Conservation (phyloP, 2,797 vertebrate genomes). For the Pempheris klunzingeri region DNA sequence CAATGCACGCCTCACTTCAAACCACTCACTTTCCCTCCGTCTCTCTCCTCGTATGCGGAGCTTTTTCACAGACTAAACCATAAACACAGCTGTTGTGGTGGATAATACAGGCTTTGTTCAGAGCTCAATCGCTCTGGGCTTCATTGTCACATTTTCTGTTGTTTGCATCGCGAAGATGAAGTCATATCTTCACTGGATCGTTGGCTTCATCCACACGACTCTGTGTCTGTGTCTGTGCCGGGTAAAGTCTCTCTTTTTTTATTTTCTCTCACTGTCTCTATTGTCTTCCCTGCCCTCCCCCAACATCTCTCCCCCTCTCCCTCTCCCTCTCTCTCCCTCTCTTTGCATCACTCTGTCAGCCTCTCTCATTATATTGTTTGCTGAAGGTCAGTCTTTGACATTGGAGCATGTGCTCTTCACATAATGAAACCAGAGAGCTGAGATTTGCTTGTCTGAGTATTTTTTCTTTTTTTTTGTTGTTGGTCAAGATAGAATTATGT, state of each 20-base stretch:
- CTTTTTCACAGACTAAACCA: slow-evolving; percentile 11
- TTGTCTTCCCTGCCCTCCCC: slow-evolving; percentile 1
- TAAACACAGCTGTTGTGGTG: slow-evolving; percentile 9
- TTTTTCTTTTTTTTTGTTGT: not conserved
- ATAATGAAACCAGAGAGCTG: slow-evolving; percentile 16
- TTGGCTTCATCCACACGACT: not conserved
- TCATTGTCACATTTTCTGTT: not conserved
- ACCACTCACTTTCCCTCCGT: not conserved
- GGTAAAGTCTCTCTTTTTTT: not conserved
- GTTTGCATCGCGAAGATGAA: slow-evolving; percentile 29
- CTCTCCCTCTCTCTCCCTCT: slow-evolving; percentile 5
- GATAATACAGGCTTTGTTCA: slow-evolving; percentile 39
- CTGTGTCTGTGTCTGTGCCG: not conserved
- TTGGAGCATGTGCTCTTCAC: slow-evolving; percentile 43
- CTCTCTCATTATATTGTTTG: slow-evolving; percentile 21
- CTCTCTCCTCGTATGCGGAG: not conserved
- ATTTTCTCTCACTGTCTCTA: not conserved
- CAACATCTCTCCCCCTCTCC: no score
- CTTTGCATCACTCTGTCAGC: slow-evolving; percentile 1
- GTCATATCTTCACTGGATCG: slow-evolving; percentile 18
- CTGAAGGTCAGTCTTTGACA: slow-evolving; percentile 59
- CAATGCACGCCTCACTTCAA: slow-evolving; percentile 5
- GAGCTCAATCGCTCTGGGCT: slow-evolving; percentile 20
- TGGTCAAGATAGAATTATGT: slow-evolving; percentile 28
- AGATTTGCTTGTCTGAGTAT: slow-evolving; percentile 21